Evolutionary conservation across 64 coral and sea anemone species (phyloP).

Genomic region (Montipora cactus): DNA sequence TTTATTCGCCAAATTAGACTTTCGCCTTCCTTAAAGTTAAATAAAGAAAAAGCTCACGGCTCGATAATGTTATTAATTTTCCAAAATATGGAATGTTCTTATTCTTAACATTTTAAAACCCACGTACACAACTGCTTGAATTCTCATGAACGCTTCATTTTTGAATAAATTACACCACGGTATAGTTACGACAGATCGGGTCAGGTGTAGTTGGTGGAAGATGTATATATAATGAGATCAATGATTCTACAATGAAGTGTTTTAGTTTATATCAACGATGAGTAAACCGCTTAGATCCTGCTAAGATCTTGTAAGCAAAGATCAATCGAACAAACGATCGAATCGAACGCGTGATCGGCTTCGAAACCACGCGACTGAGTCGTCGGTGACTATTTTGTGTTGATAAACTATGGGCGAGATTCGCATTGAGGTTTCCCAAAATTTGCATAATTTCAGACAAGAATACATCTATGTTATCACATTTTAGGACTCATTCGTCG

Average conservation of each 20-base stretch:
- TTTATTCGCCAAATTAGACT: not conserved
- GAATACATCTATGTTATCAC: slow-evolving; percentile 73
- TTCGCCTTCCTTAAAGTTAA: slow-evolving; percentile 14
- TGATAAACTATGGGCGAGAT: slow-evolving; percentile 79
- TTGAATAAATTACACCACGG: slow-evolving; percentile 54
- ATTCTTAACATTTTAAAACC: slow-evolving; percentile 33
- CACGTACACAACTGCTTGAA: slow-evolving; percentile 13
- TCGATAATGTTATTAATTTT: slow-evolving; percentile 5
- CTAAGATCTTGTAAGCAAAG: slow-evolving; percentile 9
- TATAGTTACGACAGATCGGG: slow-evolving; percentile 52
- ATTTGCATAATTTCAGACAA: slow-evolving; percentile 92
- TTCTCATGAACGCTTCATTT: slow-evolving; percentile 27
- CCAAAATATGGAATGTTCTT: slow-evolving; percentile 34
- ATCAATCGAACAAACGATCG: slow-evolving; percentile 53
- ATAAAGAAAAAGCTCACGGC: not conserved
- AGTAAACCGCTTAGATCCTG: slow-evolving; percentile 24
- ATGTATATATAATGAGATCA: slow-evolving; percentile 27
- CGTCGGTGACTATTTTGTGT: slow-evolving; percentile 62
- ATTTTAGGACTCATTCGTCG: slow-evolving; percentile 48
- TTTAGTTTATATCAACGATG: slow-evolving; percentile 27
- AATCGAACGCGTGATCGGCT: slow-evolving; percentile 39
- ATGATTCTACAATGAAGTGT: slow-evolving; percentile 22
- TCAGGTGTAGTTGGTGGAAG: slow-evolving; percentile 36
- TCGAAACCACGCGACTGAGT: slow-evolving; percentile 66
- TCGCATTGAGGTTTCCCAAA: slow-evolving; percentile 71